These are phyloP conservation scores for Takifugu rubripes DNA, from an alignment of 2,797 vertebrate genomes.

Conservation along the genomic window DNA sequence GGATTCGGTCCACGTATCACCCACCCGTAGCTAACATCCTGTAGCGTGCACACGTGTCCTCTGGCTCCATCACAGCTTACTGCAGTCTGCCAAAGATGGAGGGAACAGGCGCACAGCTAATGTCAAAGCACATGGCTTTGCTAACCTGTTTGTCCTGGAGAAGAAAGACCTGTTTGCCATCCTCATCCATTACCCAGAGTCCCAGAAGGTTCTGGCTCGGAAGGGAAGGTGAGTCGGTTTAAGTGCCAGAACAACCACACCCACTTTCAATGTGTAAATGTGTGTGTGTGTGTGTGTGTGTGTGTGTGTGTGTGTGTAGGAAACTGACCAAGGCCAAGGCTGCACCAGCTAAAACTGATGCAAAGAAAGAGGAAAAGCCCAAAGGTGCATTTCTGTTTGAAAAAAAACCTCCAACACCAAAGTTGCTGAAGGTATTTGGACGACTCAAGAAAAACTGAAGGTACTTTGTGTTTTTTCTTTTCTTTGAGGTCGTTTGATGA, in stretches of 20 bases:
- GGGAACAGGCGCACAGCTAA: conserved; percentile 90
- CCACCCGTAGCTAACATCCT: neutral
- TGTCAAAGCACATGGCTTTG: conserved; percentile 89
- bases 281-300: conserved; percentile 11
- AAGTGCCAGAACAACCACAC: too few relatives aligned
- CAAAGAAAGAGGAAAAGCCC: conserved; percentile 49
- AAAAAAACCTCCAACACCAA: conserved; percentile 70
- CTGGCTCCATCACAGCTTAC: conserved; percentile 68
- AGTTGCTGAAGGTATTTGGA: conserved; percentile 57
- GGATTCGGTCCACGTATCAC: neutral
- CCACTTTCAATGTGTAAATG: neutral
- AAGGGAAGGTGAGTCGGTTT: conserved; percentile 82
- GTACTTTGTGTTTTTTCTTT: conserved; percentile 16
- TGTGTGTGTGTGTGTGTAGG: conserved; percentile 48
- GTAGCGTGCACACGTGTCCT: neutral
- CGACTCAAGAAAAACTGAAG: conserved; percentile 25
- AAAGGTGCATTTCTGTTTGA: conserved; percentile 64
- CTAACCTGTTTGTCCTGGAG: conserved; percentile 91
- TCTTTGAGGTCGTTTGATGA: neutral
- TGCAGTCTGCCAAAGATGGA: conserved; percentile 84
- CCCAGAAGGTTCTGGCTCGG: conserved; percentile 88
- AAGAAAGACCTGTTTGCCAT: conserved; percentile 93
- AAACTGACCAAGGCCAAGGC: conserved; percentile 74
- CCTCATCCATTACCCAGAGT: conserved; percentile 88
- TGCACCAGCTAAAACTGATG: conserved; percentile 37